Percentiles rank a stretch among this genome's conserved stretches.
Conservation (phyloP, 2,888 invertebrate species). For the Drosophila neotestacea region DNA sequence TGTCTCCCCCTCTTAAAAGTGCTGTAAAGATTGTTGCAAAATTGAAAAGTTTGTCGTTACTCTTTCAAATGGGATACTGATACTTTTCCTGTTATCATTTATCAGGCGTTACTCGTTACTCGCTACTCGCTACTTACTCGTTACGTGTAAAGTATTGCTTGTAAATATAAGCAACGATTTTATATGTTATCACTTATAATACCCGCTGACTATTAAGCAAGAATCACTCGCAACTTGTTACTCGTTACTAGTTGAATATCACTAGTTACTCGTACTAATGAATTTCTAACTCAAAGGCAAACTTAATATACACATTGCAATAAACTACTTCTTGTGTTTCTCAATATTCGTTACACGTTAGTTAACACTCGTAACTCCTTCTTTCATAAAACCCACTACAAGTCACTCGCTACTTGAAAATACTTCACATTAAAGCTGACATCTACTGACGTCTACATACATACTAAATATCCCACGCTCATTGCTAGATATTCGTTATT, state of each 20-base stretch:
- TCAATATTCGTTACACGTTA: not conserved
- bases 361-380: no score
- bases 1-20: not conserved
- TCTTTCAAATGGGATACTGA: no score
- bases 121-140: no score
- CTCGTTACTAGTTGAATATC: not conserved
- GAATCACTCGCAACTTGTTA: not conserved
- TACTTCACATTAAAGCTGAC: not conserved
- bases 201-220: no score
- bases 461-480: no score
- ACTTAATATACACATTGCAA: no score
- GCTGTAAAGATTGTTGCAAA: not conserved
- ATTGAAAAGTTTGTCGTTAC: not conserved
- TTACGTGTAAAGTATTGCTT: no score
- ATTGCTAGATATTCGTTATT: slow-evolving; percentile 3
- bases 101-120: no score
- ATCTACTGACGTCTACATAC: no score
- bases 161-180: no score
- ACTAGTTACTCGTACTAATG: not conserved
- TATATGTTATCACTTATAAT: no score
- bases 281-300: not conserved
- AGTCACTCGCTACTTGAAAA: not conserved
- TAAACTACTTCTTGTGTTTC: not conserved
- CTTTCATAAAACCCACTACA: not conserved
- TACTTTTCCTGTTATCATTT: no score